Percentiles rank a stretch among this genome's conserved stretches.
These are phyloP conservation scores for Cotesia congregata DNA, from an alignment of 2,888 invertebrate species.

Conservation along the genomic window DNA sequence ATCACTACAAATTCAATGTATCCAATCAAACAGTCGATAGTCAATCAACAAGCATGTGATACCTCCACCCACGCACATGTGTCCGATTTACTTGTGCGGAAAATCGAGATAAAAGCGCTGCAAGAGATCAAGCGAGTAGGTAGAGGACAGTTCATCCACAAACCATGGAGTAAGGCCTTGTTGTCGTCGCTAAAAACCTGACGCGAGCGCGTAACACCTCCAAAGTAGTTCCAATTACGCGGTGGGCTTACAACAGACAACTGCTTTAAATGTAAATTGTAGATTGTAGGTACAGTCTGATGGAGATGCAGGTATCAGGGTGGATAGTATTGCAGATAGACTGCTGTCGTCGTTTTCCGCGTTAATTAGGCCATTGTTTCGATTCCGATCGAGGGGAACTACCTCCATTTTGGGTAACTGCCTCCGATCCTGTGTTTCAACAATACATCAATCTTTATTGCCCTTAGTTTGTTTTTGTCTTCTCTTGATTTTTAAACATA, in stretches of 20 bases:
- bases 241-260: conserved; percentile 58
- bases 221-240: conserved; percentile 56
- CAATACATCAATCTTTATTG: conserved; percentile 6
- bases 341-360: conserved; percentile 34
- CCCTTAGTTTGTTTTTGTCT: neutral
- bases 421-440: conserved; percentile 23
- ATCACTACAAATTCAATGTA: neutral
- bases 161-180: conserved; percentile 11
- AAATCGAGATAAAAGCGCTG: too few relatives aligned
- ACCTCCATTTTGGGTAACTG: conserved; percentile 52
- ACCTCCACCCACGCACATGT: neutral
- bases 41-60: neutral
- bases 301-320: conserved; percentile 17
- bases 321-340: conserved; percentile 8
- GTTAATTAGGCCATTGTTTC: conserved; percentile 62
- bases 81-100: neutral
- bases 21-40: neutral
- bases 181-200: conserved; percentile 44
- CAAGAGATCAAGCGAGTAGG: too few relatives aligned
- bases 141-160: conserved; percentile 9
- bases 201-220: conserved; percentile 40
- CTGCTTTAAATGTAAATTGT: conserved; percentile 64
- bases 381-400: conserved; percentile 52
- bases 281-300: conserved; percentile 43
- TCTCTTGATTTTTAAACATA: neutral